phyloP scores from a whole-genome alignment of 2,113 vertebrate species.

The Peromyscus californicus region DNA sequence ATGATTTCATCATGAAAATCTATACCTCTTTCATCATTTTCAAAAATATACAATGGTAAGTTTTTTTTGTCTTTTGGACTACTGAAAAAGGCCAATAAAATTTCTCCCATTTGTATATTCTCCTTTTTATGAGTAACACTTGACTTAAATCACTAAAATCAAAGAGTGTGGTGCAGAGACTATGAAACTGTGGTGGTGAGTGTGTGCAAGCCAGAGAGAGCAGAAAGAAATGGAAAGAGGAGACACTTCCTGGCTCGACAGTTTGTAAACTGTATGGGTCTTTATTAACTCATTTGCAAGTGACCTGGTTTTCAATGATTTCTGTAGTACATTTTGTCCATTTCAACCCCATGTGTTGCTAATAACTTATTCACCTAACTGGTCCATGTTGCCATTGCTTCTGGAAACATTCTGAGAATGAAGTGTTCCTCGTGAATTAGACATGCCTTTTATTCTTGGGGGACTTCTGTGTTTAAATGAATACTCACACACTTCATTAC shows the following conservation, averaged over 20 bases:
- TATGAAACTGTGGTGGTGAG: not conserved
- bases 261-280: not conserved
- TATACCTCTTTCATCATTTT: not conserved
- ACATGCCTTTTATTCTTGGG: conserved; percentile 77
- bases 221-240: not conserved
- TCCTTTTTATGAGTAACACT: not conserved
- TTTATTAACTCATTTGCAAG: conserved; percentile 45
- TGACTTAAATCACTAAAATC: not conserved
- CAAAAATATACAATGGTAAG: not conserved
- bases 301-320: conserved; percentile 73
- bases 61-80: not conserved
- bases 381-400: conserved; percentile 4
- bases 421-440: conserved; percentile 76
- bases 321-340: conserved; percentile 58
- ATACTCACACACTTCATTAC: conserved; percentile 82
- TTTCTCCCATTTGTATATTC: not conserved
- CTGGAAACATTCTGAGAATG: conserved; percentile 65
- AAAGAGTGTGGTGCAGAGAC: not conserved
- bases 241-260: not conserved
- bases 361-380: conserved; percentile 66
- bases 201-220: not conserved
- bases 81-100: not conserved
- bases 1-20: not conserved
- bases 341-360: conserved; percentile 46
- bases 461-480: conserved; percentile 81